phyloP scores from a whole-genome alignment of 2,797 vertebrate species.

The Limnodromus scolopaceus region DNA sequence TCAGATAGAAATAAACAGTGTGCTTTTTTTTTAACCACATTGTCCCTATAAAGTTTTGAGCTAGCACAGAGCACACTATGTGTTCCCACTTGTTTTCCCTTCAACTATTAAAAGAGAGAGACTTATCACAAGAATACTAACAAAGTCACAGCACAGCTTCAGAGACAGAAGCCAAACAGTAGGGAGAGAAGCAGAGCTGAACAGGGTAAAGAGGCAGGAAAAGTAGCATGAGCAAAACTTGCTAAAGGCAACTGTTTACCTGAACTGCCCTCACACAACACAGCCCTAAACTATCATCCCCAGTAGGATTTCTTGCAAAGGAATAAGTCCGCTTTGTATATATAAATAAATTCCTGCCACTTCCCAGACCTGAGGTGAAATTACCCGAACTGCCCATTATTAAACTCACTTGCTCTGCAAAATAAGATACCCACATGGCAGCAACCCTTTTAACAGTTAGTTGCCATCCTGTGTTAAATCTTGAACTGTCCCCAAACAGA shows the following conservation, averaged over 20 bases:
- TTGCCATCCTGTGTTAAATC: neutral
- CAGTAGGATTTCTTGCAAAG: neutral
- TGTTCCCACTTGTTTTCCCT: neutral
- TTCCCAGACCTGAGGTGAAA: neutral
- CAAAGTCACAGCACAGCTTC: neutral
- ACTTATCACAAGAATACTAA: neutral
- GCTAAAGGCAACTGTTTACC: neutral
- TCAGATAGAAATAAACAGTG: neutral
- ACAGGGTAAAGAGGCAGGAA: neutral
- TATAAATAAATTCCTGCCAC: neutral
- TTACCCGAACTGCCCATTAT: neutral
- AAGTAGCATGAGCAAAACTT: neutral
- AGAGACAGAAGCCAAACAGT: neutral
- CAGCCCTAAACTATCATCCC: neutral
- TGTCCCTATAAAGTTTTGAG: neutral
- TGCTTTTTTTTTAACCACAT: neutral
- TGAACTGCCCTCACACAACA: neutral
- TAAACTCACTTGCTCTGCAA: neutral
- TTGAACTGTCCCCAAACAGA: neutral
- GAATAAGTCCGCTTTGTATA: neutral
- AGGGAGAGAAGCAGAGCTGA: neutral
- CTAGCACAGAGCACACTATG: neutral
- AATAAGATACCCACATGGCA: neutral
- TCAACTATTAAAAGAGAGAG: neutral
- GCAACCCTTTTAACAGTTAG: neutral